These are phyloP conservation scores for Syngnathus rostellatus DNA, from an alignment of 2,797 vertebrate genomes.

Conservation along the genomic window DNA sequence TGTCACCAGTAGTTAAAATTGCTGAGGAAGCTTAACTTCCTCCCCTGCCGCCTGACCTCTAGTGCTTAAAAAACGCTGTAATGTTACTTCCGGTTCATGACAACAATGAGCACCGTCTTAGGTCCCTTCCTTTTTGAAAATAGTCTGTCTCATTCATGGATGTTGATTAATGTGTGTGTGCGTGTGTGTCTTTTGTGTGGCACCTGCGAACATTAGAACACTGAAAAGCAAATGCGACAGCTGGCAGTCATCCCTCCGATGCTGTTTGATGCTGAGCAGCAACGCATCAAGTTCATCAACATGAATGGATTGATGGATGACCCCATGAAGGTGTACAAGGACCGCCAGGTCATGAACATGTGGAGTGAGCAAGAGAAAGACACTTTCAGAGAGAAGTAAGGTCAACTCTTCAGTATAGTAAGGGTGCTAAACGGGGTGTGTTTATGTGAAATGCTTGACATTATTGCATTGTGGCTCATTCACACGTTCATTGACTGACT, in stretches of 20 bases:
- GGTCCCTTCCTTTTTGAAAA: conserved; percentile 17
- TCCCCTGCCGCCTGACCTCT: conserved; percentile 14
- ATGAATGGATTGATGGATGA: conserved; percentile 99
- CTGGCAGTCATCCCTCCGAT: conserved; percentile 97
- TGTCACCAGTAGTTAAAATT: not conserved
- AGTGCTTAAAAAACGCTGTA: conserved; percentile 9
- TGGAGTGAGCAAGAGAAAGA: conserved; percentile 99
- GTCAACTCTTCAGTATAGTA: not conserved
- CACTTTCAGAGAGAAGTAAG: conserved; percentile 98
- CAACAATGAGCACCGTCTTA: conserved; percentile 5
- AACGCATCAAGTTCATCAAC: conserved; percentile 96
- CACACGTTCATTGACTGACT: not conserved
- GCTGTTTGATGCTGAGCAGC: conserved; percentile 96
- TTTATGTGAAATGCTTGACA: conserved; percentile 1
- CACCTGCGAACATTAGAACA: conserved; percentile 44
- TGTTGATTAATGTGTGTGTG: conserved; percentile 14
- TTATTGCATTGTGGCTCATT: not conserved
- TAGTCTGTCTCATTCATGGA: conserved; percentile 24
- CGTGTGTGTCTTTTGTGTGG: conserved; percentile 14
- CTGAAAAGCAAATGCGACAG: conserved; percentile 88
- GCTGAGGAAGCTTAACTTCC: conserved; percentile 11
- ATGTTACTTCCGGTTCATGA: conserved; percentile 10
- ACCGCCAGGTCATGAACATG: conserved; percentile 98
- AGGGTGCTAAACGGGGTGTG: not conserved
- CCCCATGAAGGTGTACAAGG: conserved; percentile 98